Percentiles rank a stretch among this genome's conserved stretches.
These are phyloP conservation scores for Rattus rattus DNA, from an alignment of 2,113 vertebrate species.

Conservation along the genomic window DNA sequence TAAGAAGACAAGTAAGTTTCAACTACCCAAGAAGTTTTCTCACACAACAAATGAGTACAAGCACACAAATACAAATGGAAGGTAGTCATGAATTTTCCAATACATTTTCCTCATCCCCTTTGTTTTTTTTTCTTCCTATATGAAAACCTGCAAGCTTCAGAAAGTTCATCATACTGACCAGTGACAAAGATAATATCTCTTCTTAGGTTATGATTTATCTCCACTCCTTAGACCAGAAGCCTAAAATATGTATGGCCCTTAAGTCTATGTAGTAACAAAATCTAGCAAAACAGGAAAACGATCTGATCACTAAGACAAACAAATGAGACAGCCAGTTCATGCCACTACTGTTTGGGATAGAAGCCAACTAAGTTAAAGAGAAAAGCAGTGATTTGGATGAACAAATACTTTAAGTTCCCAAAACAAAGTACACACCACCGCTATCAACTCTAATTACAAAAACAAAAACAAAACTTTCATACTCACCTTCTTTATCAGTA, in stretches of 20 bases:
- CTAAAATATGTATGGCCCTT: not conserved
- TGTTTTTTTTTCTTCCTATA: slow-evolving; percentile 37
- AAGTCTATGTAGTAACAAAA: not conserved
- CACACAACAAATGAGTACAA: slow-evolving; percentile 9
- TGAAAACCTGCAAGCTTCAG: slow-evolving; percentile 14
- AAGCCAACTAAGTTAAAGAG: slow-evolving; percentile 8
- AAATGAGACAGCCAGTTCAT: not conserved
- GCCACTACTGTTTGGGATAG: not conserved
- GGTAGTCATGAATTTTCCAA: slow-evolving; percentile 7
- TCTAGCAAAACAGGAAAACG: not conserved
- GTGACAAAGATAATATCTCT: not conserved
- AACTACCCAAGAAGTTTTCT: not conserved
- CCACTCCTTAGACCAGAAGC: not conserved
- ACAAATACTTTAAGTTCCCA: slow-evolving; percentile 3
- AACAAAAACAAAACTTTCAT: not conserved
- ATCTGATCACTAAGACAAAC: slow-evolving; percentile 47
- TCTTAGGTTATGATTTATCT: not conserved
- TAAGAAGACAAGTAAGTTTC: not conserved
- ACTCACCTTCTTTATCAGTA: slow-evolving; percentile 97
- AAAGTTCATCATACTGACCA: slow-evolving; percentile 21
- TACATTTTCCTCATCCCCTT: not conserved
- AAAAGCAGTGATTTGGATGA: slow-evolving; percentile 14
- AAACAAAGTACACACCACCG: not conserved
- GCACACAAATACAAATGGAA: slow-evolving; percentile 19
- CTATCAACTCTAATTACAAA: not conserved